Evolutionary conservation across 2,888 invertebrate species (phyloP).

Genomic region (Neria commutata): DNA sequence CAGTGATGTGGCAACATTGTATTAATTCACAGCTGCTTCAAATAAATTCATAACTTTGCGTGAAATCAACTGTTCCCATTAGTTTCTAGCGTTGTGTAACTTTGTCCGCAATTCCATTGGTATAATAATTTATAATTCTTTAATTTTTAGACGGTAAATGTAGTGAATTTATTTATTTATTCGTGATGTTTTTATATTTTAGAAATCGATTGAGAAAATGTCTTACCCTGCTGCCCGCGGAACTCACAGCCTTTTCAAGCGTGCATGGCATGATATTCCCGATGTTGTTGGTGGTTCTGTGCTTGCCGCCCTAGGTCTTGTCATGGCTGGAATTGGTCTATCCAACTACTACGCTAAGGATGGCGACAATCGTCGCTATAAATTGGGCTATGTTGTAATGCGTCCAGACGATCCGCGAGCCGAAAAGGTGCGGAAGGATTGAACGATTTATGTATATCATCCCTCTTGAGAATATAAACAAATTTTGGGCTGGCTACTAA

Average conservation of each 20-base stretch:
- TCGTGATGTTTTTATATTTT: no score
- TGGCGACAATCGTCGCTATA: slow-evolving; percentile 73
- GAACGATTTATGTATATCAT: slow-evolving; percentile 31
- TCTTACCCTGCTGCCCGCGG: slow-evolving; percentile 52
- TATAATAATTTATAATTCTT: background rate
- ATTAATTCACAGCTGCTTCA: no score
- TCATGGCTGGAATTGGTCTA: slow-evolving; percentile 63
- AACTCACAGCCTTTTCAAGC: slow-evolving; percentile 50
- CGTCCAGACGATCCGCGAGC: slow-evolving; percentile 73
- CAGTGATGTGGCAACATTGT: no score
- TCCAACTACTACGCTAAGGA: slow-evolving; percentile 66
- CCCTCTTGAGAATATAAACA: background rate
- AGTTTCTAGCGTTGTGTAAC: no score
- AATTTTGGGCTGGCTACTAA: no score
- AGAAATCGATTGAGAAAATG: no score
- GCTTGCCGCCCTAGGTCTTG: slow-evolving; percentile 67
- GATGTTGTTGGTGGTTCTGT: slow-evolving; percentile 70
- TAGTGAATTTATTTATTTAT: background rate
- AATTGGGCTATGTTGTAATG: slow-evolving; percentile 68
- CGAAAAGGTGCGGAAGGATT: slow-evolving; percentile 66
- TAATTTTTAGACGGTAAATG: background rate
- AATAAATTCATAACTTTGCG: no score
- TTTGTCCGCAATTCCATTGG: no score
- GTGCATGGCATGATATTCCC: slow-evolving; percentile 72
- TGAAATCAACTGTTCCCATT: no score